Evolutionary conservation across 2,888 invertebrate species (phyloP).

Genomic region (Invenusta paracnida): DNA sequence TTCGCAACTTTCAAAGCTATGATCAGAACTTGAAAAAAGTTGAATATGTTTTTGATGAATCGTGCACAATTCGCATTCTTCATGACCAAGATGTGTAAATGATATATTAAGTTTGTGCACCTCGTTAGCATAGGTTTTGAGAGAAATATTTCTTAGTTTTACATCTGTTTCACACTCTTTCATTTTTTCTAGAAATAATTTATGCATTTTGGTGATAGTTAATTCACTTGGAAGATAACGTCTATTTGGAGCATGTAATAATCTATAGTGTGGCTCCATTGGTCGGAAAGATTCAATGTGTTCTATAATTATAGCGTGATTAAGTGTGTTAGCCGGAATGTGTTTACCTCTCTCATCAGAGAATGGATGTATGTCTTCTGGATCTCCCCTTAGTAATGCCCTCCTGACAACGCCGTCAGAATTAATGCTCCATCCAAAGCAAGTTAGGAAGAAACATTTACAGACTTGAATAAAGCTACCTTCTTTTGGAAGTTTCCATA

Average conservation of each 20-base stretch:
- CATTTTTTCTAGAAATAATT: neutral
- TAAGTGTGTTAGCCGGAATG: neutral
- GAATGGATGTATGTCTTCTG: neutral
- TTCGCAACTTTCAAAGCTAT: neutral
- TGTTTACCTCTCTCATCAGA: constrained; percentile 14
- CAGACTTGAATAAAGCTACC: neutral
- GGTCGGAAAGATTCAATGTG: neutral
- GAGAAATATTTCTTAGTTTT: neutral
- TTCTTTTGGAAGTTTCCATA: neutral
- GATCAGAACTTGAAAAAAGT: neutral
- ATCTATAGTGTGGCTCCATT: constrained; percentile 3
- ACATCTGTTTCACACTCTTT: neutral
- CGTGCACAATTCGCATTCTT: constrained; percentile 16
- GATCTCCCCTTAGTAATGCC: neutral
- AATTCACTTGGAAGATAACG: neutral
- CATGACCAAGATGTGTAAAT: neutral
- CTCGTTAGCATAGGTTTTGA: neutral
- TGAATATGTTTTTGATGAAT: neutral
- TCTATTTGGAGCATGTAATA: neutral
- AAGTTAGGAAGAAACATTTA: neutral
- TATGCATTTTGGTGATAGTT: neutral
- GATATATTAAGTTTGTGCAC: neutral
- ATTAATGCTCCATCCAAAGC: neutral
- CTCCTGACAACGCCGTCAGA: neutral
- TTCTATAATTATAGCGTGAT: neutral